Evolutionary conservation across 1,140 invertebrate genomes (phyloP).

Genomic region (Bombus affinis): DNA sequence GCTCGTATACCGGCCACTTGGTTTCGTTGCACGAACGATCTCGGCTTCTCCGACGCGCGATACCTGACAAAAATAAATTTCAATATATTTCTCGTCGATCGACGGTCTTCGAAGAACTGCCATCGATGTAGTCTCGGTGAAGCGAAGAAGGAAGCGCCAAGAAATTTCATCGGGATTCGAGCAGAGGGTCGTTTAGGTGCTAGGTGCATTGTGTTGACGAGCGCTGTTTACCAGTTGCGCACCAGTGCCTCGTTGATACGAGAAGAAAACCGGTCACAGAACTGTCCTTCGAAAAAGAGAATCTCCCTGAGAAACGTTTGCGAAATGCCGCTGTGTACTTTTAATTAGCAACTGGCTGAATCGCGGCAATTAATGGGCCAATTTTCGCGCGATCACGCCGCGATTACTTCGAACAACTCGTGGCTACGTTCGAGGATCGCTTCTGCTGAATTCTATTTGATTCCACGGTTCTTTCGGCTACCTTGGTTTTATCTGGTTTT

Average conservation of each 20-base stretch:
- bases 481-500: not conserved
- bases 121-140: no score
- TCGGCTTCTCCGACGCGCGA: not conserved
- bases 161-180: no score
- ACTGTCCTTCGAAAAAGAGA: not conserved
- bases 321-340: slow-evolving; percentile 14
- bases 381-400: slow-evolving; percentile 4
- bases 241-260: not conserved
- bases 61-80: not conserved
- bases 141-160: no score
- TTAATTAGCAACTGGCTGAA: not conserved
- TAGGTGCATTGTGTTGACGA: not conserved
- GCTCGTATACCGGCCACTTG: slow-evolving; percentile 9
- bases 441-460: slow-evolving; percentile 5
- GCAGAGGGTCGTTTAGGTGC: no score
- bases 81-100: slow-evolving; percentile 5
- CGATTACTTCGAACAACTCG: slow-evolving; percentile 6
- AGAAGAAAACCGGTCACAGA: not conserved
- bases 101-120: no score
- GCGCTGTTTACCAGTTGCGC: not conserved
- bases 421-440: not conserved
- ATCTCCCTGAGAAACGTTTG: not conserved
- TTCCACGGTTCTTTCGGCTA: not conserved
- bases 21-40: not conserved
- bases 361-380: not conserved